Evolutionary conservation across 2,797 vertebrate genomes (phyloP).

Genomic region (Enteromius argenteus): DNA sequence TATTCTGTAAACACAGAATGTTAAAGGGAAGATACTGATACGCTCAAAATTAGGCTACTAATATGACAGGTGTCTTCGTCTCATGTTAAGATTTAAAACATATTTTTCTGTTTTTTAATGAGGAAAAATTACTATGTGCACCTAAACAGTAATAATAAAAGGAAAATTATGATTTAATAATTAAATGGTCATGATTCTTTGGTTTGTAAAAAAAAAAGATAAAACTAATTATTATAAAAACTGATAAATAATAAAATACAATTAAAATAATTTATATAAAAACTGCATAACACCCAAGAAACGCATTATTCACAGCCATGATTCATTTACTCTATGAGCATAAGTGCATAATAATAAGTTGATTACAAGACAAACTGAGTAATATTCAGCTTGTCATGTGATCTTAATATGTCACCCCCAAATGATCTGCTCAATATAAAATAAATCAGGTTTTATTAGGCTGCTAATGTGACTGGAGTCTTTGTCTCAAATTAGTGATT

Average conservation of each 20-base stretch:
- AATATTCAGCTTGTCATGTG: neutral
- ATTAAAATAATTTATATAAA: neutral
- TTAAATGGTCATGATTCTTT: neutral
- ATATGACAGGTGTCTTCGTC: neutral
- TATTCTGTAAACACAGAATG: neutral
- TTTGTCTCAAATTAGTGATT: slow-evolving; percentile 11
- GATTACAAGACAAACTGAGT: neutral
- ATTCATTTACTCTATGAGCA: neutral
- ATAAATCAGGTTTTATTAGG: neutral
- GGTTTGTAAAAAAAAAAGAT: neutral
- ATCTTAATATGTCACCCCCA: neutral
- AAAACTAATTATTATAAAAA: neutral
- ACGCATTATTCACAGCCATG: neutral
- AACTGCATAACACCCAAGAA: neutral
- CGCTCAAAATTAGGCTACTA: neutral
- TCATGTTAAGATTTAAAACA: neutral
- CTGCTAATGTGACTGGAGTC: neutral
- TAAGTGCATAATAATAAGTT: neutral
- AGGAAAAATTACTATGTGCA: neutral
- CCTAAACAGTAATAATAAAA: neutral
- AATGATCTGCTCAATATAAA: neutral
- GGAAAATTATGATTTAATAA: neutral
- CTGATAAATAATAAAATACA: neutral
- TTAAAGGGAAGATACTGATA: neutral
- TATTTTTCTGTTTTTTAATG: neutral